Base-by-base conservation (phyloP, 2,797 vertebrate species). In the Oryzias dopingdopingensis region DNA sequence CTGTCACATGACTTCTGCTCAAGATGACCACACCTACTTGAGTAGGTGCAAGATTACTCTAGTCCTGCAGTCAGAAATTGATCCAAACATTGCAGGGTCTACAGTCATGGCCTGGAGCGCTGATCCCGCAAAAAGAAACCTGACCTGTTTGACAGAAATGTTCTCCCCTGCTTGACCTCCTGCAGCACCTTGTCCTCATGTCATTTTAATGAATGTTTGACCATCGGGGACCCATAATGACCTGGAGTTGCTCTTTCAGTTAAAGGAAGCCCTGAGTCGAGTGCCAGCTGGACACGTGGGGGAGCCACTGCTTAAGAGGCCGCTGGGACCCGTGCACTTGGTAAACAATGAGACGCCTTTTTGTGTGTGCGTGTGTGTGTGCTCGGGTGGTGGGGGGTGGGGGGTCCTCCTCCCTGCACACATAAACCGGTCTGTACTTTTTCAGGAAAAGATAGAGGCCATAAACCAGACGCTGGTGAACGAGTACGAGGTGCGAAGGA, bases 401-500 rank as follows among this genome's bases (percentile, higher is more conserved):
- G 2, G n/a, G 1, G 14, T 7, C 37, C 6, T 13, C 41, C 4
- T 0, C 0, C 15, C 20, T 1, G 48, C 0, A 40, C 29, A 3
- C 53, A 8, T 4, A 10, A 46, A 6, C 67, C 72, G 74, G 71
- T 76, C 76, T 55, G 18, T 1, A 6, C 40, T 59, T 42, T 45
- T 1, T 40, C 80, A 99, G 97, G 97, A 99, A 86, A 99, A 96
- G 85, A 93, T 98, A 51, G 95, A 98, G 92, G 95, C 92, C 72
- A 93, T 99, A 84, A 99, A 99, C 85, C 96, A 99, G 92, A 89
- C 95, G 55, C 92, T 99, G 83, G 88, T 90, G 50, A 99, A 98
- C 10, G 97, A 99, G 79, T 99, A 99, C 0, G 96, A 98, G 73
- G 94, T 98, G 57, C 92, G 97, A 79, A 93, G 96, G 68, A 97